Conservation (phyloP, 2,113 vertebrate genomes). For the Equus quagga region DNA sequence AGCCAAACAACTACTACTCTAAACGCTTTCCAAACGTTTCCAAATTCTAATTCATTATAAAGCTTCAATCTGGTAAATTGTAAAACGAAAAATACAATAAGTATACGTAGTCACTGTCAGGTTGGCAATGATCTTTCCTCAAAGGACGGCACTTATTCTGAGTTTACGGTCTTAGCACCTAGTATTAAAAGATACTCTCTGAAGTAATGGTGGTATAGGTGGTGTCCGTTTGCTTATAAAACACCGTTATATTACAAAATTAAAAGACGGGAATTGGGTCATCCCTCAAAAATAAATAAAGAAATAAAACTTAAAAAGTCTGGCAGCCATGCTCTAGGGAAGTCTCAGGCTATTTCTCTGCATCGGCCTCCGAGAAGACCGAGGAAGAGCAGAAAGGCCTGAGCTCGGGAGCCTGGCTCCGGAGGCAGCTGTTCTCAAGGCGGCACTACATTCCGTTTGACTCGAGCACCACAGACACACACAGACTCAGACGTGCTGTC, state of each 20-base stretch:
- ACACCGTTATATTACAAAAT: background rate
- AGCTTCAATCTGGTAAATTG: background rate
- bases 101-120: background rate
- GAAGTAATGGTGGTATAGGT: background rate
- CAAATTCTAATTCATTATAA: background rate
- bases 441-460: accelerated
- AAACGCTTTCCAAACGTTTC: background rate
- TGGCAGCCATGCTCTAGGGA: background rate
- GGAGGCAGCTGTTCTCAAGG: background rate
- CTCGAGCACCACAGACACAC: background rate
- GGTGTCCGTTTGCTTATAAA: background rate
- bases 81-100: background rate
- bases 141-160: background rate
- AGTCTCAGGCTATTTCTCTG: background rate
- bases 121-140: background rate
- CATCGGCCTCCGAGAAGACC: background rate
- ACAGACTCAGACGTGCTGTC: background rate
- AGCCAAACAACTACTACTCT: background rate
- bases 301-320: background rate
- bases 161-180: background rate
- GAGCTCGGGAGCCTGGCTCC: background rate
- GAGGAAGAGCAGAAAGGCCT: background rate
- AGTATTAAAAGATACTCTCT: background rate
- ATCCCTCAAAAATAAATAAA: background rate
- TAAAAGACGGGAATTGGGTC: background rate